Evolutionary conservation across 1,140 invertebrate genomes (phyloP), one percentile per base, ranked within the genome.

Genomic region (Piezodorus guildinii): DNA sequence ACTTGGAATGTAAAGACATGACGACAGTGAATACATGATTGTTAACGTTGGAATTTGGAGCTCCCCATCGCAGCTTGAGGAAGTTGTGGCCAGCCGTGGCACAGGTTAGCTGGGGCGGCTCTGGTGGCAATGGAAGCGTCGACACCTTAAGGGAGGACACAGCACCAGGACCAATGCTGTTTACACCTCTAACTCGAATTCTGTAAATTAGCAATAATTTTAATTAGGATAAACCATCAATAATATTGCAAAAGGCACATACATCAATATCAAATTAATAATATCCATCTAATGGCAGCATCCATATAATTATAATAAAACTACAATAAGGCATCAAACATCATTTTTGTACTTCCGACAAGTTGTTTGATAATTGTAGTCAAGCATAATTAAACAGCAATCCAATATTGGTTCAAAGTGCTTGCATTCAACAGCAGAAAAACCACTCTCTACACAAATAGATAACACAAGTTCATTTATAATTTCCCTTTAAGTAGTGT

Each of bases 21-120:
- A 30, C 27, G 49, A 66, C 56, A 14, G 85, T 83, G 68, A 81
- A 83, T 70, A 87, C 84, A 14, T 77, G 70, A 66, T 82, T 84
- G 68, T 80, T 79, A 15, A 79, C 80, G 49, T 87, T 64, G n/a
- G 62, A 56, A 19, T 66, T 66, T 15, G 43, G 45, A 17, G 45
- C 84, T 17, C 82, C 83, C 91, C 91, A 94, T 73, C 90, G 90
- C 19, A 94, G 77, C 71, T 90, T 90, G 58, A 94, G 77, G 74
- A 83, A 85, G 75, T 91, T 91, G 74, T 90, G 86, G 1, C 82
- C 84, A 8, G 77, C 76, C 51, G 79, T 80, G 9, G 83, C 78
- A 73, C 85, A 88, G 69, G 89, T 84, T 15, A 94, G 75, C 51
- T 74, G 74, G 1, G 91, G 90, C 21, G 90, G 85, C 3, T 78